Evolutionary conservation across 1,140 invertebrate species (phyloP), one percentile per base, ranked within the genome.

Genomic region (Adoxophyes honmai): DNA sequence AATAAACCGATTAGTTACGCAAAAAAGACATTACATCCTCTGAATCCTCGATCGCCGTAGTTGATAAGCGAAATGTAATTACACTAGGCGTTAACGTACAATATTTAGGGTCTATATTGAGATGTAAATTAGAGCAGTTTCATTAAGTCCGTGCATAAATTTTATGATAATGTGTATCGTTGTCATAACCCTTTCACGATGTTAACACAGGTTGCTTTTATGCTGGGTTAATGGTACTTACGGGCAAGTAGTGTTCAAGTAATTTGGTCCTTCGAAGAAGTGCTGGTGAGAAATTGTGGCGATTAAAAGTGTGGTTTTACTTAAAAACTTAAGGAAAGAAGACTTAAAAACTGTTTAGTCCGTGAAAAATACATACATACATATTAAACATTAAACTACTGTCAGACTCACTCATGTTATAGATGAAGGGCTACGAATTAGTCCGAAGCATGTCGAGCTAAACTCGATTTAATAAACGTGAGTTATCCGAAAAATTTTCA

Each of bases 191-290:
- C 58, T 60, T 55, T 60, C 13, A 35, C 34, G 14, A 34, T 51
- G 56, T 58, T 52, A 13, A 52, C 35, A 44, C 60, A 58, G 56
- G 60, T 62, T 58, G 60, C 60, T 62, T 62, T 62, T 62, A 62
- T 58, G 60, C 48, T 52, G 34, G 34, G 39, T 52, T 52, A 34
- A 60, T 60, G 36, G 52, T 10, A 16, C 35, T 36, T n/a, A 21
- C 51, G 37, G 48, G 54, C 39, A 55, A 13, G 38, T 38, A 18
- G 34, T 33, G 36, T 51, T 21, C 51, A 60, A 60, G 54, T 60
- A 60, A 53, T 54, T 52, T n/a, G 52, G 28, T 14, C 18, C 13
- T 54, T 53, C 44, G 35, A 55, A 51, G 36, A 42, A 36, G 53
- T 57, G 48, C 34, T 55, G 55, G 2, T 9, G 9, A 9, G 34